Evolutionary conservation across 2,797 vertebrate species (phyloP).

Genomic region (Graptemys geographica): DNA sequence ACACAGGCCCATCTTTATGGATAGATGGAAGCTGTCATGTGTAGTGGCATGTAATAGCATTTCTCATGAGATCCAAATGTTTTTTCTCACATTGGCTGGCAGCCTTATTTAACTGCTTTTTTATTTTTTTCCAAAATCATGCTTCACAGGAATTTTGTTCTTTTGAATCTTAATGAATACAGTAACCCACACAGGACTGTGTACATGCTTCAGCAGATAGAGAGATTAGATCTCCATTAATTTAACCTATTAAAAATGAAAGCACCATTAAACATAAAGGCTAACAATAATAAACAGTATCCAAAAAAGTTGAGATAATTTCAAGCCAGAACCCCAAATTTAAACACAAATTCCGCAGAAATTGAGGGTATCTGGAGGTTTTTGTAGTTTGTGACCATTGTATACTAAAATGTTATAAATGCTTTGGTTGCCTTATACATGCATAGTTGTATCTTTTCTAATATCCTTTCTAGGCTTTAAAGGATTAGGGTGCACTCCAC

Average conservation of each 20-base stretch:
- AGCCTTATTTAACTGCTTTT: background rate
- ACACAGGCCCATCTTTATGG: background rate
- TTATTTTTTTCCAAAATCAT: background rate
- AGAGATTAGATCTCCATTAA: background rate
- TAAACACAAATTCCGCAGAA: background rate
- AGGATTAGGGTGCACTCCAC: slow-evolving; percentile 43
- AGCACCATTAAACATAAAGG: background rate
- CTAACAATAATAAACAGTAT: slow-evolving; percentile 17
- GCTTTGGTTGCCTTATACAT: slow-evolving; percentile 47
- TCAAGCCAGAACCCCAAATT: background rate
- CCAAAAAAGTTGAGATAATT: background rate
- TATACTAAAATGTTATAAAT: slow-evolving; percentile 22
- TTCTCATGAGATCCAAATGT: background rate
- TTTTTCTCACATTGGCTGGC: background rate
- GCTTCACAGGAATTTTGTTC: background rate
- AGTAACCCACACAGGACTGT: background rate
- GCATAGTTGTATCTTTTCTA: slow-evolving; percentile 58
- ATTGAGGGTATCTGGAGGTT: background rate
- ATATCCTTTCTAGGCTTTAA: slow-evolving; percentile 42
- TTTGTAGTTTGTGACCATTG: slow-evolving; percentile 47
- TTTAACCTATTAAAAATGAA: background rate
- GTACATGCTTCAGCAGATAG: background rate
- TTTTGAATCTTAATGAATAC: background rate
- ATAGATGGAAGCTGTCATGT: background rate
- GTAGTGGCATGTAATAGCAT: background rate